These are phyloP conservation scores for Pollenia labialis DNA, from an alignment of 2,888 invertebrate species.

Conservation along the genomic window DNA sequence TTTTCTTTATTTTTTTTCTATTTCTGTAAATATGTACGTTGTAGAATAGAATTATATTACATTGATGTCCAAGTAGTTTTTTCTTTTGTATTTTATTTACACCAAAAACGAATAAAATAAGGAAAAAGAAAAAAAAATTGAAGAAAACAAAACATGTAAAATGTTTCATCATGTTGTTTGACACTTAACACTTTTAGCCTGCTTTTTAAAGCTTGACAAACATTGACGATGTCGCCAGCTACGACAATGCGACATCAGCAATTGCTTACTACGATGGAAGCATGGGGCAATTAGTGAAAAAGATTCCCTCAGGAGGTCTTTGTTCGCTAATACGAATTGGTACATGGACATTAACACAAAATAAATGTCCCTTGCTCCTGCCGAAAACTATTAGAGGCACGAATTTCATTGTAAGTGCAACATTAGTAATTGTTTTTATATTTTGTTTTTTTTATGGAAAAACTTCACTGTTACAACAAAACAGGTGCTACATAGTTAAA, in stretches of 20 bases:
- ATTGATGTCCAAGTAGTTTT: constrained; percentile 45
- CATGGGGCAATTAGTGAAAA: constrained; percentile 59
- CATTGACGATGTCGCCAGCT: constrained; percentile 63
- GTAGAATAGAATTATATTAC: constrained; percentile 63
- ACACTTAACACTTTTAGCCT: constrained; percentile 68
- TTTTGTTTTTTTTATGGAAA: neutral
- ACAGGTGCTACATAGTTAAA: constrained; percentile 50
- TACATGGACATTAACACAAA: constrained; percentile 44
- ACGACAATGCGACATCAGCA: constrained; percentile 10
- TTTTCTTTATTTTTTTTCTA: constrained; percentile 4
- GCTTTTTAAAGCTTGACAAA: constrained; percentile 59
- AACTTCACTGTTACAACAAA: constrained; percentile 17
- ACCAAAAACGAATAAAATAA: constrained; percentile 2
- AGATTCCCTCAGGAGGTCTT: constrained; percentile 42
- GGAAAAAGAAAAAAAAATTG: neutral
- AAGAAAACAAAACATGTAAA: constrained; percentile 55
- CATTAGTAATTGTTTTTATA: constrained; percentile 54
- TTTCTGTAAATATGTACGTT: constrained; percentile 50
- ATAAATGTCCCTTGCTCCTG: constrained; percentile 30
- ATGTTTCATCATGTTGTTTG: constrained; percentile 72
- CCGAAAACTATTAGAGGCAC: constrained; percentile 64
- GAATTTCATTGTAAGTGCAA: constrained; percentile 51
- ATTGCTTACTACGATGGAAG: constrained; percentile 15
- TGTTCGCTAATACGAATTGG: constrained; percentile 25
- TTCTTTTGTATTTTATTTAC: constrained; percentile 12